phyloP scores from a whole-genome alignment of 2,888 invertebrate species.

The Seladonia tumulorum region DNA sequence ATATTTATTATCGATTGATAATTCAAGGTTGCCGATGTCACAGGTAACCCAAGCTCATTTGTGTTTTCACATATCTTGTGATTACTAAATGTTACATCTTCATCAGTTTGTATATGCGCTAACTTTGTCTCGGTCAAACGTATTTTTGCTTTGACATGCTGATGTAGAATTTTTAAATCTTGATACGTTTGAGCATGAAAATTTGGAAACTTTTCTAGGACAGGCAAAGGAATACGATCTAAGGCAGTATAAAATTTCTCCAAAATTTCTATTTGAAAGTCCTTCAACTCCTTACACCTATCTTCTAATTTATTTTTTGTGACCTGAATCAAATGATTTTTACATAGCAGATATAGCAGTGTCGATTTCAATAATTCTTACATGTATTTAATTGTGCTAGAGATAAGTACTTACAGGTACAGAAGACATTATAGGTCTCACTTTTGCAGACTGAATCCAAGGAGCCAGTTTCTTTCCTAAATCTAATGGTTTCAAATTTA shows the following conservation, averaged over 20 bases:
- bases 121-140: constrained; percentile 83
- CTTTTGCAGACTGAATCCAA: constrained; percentile 76
- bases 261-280: constrained; percentile 87
- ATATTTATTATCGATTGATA: constrained; percentile 26
- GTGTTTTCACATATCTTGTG: constrained; percentile 15
- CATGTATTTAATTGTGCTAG: not conserved
- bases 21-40: not conserved
- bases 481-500: constrained; percentile 78
- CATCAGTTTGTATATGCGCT: constrained; percentile 50
- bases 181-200: constrained; percentile 86
- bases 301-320: constrained; percentile 71
- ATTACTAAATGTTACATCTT: not conserved
- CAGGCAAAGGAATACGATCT: constrained; percentile 87
- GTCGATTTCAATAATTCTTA: constrained; percentile 11
- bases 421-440: constrained; percentile 73
- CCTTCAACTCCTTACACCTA: constrained; percentile 81
- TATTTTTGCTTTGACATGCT: constrained; percentile 86
- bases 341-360: not conserved
- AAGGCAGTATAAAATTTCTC: constrained; percentile 88
- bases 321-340: constrained; percentile 64
- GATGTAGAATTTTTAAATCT: constrained; percentile 86
- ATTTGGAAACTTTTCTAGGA: constrained; percentile 87
- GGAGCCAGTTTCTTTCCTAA: constrained; percentile 73
- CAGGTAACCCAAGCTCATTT: not conserved
- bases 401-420: constrained; percentile 67